These are phyloP conservation scores for Columba janthina DNA, from an alignment of 2,113 vertebrate genomes.

Conservation along the genomic window DNA sequence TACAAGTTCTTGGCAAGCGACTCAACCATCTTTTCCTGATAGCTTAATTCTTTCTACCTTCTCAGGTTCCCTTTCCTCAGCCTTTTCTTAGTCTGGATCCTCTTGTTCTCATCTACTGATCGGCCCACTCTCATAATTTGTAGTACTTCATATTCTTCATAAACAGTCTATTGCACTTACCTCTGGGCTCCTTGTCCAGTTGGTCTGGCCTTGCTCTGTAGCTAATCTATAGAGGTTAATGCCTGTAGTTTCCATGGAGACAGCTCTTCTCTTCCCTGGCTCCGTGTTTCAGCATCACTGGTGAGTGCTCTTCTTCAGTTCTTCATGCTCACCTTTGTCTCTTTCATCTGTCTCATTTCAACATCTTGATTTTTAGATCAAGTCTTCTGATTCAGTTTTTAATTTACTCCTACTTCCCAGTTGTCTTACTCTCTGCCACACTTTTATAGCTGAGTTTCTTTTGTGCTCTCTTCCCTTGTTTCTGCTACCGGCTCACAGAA, in stretches of 20 bases:
- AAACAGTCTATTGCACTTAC: background rate
- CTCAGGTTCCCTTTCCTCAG: background rate
- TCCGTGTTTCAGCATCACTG: background rate
- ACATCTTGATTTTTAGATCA: background rate
- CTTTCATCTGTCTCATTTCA: background rate
- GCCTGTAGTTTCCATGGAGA: background rate
- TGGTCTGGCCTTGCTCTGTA: background rate
- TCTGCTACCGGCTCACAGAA: background rate
- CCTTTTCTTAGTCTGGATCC: background rate
- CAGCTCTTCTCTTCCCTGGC: background rate
- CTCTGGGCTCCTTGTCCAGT: background rate
- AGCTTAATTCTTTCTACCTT: background rate
- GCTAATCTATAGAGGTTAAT: background rate
- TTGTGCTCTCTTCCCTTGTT: background rate
- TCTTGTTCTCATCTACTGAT: background rate
- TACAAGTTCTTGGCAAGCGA: background rate
- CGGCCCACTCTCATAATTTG: background rate
- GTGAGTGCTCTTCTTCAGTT: background rate
- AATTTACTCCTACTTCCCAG: background rate
- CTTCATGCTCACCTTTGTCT: background rate
- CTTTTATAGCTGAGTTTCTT: background rate
- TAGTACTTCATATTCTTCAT: background rate
- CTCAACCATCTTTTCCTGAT: background rate
- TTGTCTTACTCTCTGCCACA: background rate
- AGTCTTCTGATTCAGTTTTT: background rate